phyloP scores from a whole-genome alignment of 2,113 vertebrate genomes.

The Engraulis encrasicolus region DNA sequence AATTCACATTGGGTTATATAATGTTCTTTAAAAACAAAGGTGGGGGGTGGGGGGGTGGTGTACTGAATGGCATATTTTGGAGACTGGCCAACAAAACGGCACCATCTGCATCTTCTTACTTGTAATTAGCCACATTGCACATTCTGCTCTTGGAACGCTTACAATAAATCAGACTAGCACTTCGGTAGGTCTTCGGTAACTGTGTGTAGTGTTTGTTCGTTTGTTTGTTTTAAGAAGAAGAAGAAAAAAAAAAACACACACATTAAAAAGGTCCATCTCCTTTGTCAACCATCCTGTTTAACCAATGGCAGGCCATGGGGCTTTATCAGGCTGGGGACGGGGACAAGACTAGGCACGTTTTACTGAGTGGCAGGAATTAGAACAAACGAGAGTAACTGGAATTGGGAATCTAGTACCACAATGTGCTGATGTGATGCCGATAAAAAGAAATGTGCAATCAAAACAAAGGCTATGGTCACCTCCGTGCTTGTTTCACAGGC shows the following conservation, averaged over 20 bases:
- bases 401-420: background rate
- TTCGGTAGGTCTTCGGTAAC: background rate
- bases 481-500: background rate
- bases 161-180: background rate
- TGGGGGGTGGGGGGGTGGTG: too few species aligned
- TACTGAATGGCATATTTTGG: too few species aligned
- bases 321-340: background rate
- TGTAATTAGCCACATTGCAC: constrained; percentile 56
- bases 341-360: constrained; percentile 17
- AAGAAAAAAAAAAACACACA: too few species aligned
- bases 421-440: constrained; percentile 1
- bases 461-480: background rate
- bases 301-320: constrained; percentile 37
- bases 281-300: background rate
- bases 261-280: background rate
- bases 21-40: constrained; percentile 2
- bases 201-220: background rate
- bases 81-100: constrained; percentile 24
- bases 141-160: background rate
- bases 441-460: constrained; percentile 10
- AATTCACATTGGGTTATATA: constrained; percentile 46
- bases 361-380: constrained; percentile 3
- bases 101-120: too few species aligned
- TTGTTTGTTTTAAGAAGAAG: background rate
- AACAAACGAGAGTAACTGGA: background rate